phyloP scores from a whole-genome alignment of 2,888 invertebrate species.

The Galeruca laticollis region DNA sequence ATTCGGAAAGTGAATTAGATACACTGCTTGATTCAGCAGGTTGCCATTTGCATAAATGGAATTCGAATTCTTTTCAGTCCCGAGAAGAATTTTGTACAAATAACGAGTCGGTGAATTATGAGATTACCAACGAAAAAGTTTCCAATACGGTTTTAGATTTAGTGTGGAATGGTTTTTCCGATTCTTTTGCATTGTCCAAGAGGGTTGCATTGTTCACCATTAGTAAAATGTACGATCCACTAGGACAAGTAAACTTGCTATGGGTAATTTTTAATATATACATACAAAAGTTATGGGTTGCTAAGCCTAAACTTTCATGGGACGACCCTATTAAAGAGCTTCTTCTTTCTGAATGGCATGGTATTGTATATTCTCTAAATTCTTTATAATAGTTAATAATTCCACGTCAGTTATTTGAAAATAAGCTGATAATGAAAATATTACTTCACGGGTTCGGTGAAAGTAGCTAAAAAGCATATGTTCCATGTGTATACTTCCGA shows the following conservation, averaged over 20 bases:
- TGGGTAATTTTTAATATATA: slow-evolving; percentile 17
- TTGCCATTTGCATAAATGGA: slow-evolving; percentile 28
- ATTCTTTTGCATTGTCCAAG: slow-evolving; percentile 12
- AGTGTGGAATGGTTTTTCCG: background rate
- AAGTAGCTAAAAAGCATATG: slow-evolving; percentile 16
- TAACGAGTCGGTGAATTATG: background rate
- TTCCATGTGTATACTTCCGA: slow-evolving; percentile 22
- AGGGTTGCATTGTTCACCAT: slow-evolving; percentile 16
- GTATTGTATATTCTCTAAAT: background rate
- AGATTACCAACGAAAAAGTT: background rate
- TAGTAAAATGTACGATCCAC: too few relatives aligned
- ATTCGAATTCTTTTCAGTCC: slow-evolving; percentile 15
- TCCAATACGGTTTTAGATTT: background rate
- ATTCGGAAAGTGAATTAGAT: slow-evolving; percentile 19
- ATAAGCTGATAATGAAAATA: background rate
- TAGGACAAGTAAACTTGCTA: slow-evolving; percentile 10
- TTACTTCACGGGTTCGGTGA: slow-evolving; percentile 29
- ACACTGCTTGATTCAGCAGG: slow-evolving; percentile 22
- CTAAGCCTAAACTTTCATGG: slow-evolving; percentile 26
- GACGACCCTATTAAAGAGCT: slow-evolving; percentile 20
- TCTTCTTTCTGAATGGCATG: too few relatives aligned
- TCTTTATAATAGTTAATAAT: background rate
- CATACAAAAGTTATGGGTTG: slow-evolving; percentile 27
- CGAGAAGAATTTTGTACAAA: slow-evolving; percentile 25
- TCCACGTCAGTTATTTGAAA: background rate